Evolutionary conservation across 92 coral and sea anemone genomes (phyloP).

Genomic region (Parazoanthus atlanticus): DNA sequence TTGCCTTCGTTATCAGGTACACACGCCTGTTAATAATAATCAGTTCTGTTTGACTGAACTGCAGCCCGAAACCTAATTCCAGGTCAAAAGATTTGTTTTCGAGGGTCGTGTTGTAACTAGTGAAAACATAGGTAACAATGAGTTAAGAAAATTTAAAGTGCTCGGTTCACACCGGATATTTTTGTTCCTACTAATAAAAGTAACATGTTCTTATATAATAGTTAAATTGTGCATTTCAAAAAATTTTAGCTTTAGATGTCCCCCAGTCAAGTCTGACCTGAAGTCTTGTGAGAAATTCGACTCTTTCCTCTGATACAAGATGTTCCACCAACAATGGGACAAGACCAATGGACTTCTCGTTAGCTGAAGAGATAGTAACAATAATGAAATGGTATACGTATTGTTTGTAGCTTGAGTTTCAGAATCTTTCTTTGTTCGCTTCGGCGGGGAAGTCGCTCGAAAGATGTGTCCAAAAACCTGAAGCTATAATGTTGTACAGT

Average conservation of each 20-base stretch:
- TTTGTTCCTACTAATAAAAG: not conserved
- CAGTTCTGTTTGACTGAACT: not conserved
- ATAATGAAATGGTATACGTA: not conserved
- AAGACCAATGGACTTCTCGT: slow-evolving; percentile 16
- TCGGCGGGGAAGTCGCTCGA: not conserved
- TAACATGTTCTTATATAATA: too few species aligned
- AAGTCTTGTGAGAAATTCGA: slow-evolving; percentile 26
- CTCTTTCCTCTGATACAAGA: not conserved
- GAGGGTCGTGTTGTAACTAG: not conserved
- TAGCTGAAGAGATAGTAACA: slow-evolving; percentile 1
- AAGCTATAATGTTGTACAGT: not conserved
- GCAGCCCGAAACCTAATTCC: not conserved
- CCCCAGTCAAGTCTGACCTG: slow-evolving; percentile 6
- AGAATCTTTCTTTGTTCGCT: not conserved
- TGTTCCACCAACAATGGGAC: slow-evolving; percentile 5
- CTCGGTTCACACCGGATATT: not conserved
- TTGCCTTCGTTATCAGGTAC: too few species aligned
- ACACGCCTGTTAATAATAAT: too few species aligned
- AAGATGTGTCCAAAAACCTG: too few species aligned
- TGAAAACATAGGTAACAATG: not conserved
- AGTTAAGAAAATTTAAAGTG: not conserved
- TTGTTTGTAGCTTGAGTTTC: not conserved
- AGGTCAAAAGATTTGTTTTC: not conserved
- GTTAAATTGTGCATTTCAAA: too few species aligned
- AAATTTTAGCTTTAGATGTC: too few species aligned